These are phyloP conservation scores for Arenicola marina DNA, from an alignment of 2,888 invertebrate genomes.

Conservation along the genomic window DNA sequence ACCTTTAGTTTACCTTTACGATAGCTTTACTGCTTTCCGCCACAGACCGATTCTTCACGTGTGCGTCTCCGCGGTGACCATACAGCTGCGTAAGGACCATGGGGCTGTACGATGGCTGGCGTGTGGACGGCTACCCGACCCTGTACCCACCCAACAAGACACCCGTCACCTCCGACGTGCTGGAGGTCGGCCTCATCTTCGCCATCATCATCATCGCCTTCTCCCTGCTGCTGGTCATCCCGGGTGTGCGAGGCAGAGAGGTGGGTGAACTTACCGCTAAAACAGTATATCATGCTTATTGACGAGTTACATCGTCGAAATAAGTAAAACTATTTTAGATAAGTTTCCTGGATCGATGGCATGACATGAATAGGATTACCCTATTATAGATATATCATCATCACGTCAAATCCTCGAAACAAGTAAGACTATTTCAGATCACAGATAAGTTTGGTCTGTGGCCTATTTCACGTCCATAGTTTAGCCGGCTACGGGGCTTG, in stretches of 20 bases:
- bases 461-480: too few relatives aligned
- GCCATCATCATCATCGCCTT: conserved; percentile 89
- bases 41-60: too few relatives aligned
- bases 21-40: too few relatives aligned
- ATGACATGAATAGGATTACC: too few relatives aligned
- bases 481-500: too few relatives aligned
- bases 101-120: conserved; percentile 83
- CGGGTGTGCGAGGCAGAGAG: conserved; percentile 69
- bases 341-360: too few relatives aligned
- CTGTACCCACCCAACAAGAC: conserved; percentile 93
- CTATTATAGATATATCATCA: too few relatives aligned
- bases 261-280: conserved; percentile 44
- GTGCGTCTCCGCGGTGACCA: too few relatives aligned
- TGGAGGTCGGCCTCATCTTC: conserved; percentile 62
- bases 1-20: too few relatives aligned
- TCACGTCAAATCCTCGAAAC: too few relatives aligned
- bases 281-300: neutral
- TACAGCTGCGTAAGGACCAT: conserved; percentile 2
- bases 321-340: neutral
- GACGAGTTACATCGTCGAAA: neutral
- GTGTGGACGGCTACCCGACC: conserved; percentile 94
- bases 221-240: conserved; percentile 94
- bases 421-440: too few relatives aligned
- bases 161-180: conserved; percentile 85
- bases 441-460: too few relatives aligned